Evolutionary conservation across 2,888 invertebrate genomes (phyloP).

Genomic region (Desoria tigrina): DNA sequence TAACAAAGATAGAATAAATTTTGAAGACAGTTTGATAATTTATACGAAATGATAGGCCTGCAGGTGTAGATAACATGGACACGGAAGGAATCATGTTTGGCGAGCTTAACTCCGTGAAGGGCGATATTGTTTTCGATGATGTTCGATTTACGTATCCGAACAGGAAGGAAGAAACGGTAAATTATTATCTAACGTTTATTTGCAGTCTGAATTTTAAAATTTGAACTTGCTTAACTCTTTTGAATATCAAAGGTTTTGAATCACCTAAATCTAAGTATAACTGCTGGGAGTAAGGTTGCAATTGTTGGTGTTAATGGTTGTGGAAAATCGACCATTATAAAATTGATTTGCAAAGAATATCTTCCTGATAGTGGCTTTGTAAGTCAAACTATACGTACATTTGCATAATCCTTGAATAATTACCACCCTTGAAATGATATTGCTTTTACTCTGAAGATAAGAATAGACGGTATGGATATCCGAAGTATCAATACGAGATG

Average conservation of each 20-base stretch:
- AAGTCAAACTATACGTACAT: too few relatives aligned
- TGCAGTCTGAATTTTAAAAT: conserved; percentile 10
- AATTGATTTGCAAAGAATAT: conserved; percentile 36
- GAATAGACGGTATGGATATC: conserved; percentile 36
- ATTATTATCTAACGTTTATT: conserved; percentile 6
- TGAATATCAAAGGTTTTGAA: conserved; percentile 16
- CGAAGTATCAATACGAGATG: conserved; percentile 29
- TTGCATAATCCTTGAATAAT: neutral
- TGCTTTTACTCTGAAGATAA: conserved; percentile 16
- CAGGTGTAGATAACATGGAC: conserved; percentile 26
- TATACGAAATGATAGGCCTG: conserved; percentile 18
- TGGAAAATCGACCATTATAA: conserved; percentile 34
- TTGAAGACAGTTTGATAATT: too few relatives aligned
- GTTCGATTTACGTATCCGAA: conserved; percentile 34
- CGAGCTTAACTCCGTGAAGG: conserved; percentile 7
- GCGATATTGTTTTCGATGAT: conserved; percentile 33
- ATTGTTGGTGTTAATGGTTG: conserved; percentile 26
- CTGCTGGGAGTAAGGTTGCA: conserved; percentile 24
- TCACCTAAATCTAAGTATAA: conserved; percentile 19
- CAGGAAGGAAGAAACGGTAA: conserved; percentile 10
- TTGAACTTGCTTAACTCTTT: neutral
- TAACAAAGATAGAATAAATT: too few relatives aligned
- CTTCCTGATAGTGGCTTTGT: conserved; percentile 39
- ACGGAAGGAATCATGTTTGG: conserved; percentile 12
- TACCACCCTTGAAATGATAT: neutral